Evolutionary conservation across 2,113 vertebrate genomes (phyloP), one percentile per base, ranked within the genome.

Genomic region (Alethe diademata): DNA sequence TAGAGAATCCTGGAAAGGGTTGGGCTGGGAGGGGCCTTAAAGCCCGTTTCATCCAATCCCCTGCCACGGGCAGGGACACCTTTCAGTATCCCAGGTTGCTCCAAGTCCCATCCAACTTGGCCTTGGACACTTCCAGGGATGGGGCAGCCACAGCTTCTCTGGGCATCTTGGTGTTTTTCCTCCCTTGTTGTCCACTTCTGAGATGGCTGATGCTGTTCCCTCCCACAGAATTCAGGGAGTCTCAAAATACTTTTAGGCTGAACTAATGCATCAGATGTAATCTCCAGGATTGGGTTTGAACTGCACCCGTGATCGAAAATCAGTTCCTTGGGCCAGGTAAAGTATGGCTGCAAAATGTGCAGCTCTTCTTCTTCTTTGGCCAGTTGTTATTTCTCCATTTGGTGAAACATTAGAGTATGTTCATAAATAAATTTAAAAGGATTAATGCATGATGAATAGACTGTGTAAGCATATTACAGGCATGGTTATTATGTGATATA

Each of bases 351-450:
- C 56, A 83, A 56, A 88, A 88, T 31, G n/a, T 56, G 57, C 24
- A 82, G 58, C 64, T 78, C 51, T 50, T 71, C 58, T 54, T 67
- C 48, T 86, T 74, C 69, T 64, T 90, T 80, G 79, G 72, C 88
- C 72, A 38, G 42, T 76, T 92, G n/a, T 65, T 90, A 60, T 72
- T 90, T 36, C 19, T 88, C 78, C 82, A 86, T 96, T 96, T 96
- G 90, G 76, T 81, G 92, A 75, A 90, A 64, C 88, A 90, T 96
- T 96, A 96, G 56, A 78, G 64, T 93, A 71, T 94, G 86, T 92
- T 95, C 88, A 94, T 96, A 96, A 96, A 96, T 96, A 93, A 86
- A 90, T 93, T 64, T 96, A 95, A 96, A 90, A 95, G 95, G 90
- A 94, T 95, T 97, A 95, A 91, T 94, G 94, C 57, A 42, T 95